Conservation (phyloP, 1,140 invertebrate species). For the Cyphomyrmex costatus region DNA sequence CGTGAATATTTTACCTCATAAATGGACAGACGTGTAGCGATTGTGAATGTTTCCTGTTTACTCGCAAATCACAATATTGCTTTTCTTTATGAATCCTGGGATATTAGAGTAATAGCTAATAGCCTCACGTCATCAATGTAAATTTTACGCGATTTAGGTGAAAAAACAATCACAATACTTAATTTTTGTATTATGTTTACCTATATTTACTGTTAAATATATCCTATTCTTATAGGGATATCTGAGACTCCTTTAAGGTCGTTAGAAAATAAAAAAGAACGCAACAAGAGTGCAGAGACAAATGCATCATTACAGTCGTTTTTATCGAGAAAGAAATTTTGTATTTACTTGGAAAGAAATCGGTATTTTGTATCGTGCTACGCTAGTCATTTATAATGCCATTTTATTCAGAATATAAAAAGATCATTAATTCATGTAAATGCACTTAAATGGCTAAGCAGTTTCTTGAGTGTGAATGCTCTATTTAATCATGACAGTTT, state of each 20-base stretch:
- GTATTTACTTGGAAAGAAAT: conserved; percentile 55
- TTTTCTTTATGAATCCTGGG: conserved; percentile 71
- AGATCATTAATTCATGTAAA: conserved; percentile 65
- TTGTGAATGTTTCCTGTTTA: conserved; percentile 65
- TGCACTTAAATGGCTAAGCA: conserved; percentile 56
- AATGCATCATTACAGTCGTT: conserved; percentile 57
- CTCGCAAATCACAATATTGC: conserved; percentile 65
- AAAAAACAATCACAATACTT: conserved; percentile 82
- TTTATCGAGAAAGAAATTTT: conserved; percentile 36
- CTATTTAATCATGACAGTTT: conserved; percentile 64
- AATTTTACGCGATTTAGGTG: conserved; percentile 80
- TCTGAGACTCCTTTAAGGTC: conserved; percentile 70
- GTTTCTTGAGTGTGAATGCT: conserved; percentile 49
- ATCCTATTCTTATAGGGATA: conserved; percentile 83
- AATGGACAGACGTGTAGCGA: conserved; percentile 33
- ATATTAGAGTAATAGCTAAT: conserved; percentile 81
- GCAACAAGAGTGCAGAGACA: conserved; percentile 54
- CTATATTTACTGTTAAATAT: conserved; percentile 83
- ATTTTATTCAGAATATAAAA: conserved; percentile 67
- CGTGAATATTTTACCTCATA: conserved; percentile 46
- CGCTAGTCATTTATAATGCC: conserved; percentile 74
- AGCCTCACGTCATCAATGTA: conserved; percentile 81
- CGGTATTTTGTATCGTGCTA: conserved; percentile 59
- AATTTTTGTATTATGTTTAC: conserved; percentile 82
- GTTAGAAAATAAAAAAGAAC: conserved; percentile 64